These are phyloP conservation scores for Pandemis heparana DNA, from an alignment of 2,888 invertebrate species.

Conservation along the genomic window DNA sequence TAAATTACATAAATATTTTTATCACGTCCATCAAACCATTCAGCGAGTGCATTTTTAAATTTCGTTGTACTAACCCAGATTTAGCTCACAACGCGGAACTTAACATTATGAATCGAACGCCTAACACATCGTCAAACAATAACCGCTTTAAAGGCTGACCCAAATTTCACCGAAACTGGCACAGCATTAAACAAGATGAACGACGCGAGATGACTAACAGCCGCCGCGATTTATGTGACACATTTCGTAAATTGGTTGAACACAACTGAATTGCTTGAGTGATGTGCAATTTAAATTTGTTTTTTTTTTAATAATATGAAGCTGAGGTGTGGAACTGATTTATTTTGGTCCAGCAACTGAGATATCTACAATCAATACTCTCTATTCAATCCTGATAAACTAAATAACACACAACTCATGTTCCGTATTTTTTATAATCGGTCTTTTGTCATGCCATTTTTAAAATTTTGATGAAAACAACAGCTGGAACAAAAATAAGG, in stretches of 20 bases:
- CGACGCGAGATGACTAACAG: constrained; percentile 37
- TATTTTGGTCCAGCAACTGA: not conserved
- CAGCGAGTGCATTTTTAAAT: constrained; percentile 4
- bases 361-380: too few relatives aligned
- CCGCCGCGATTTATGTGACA: constrained; percentile 41
- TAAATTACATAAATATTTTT: not conserved
- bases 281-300: constrained; percentile 21
- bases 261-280: constrained; percentile 33
- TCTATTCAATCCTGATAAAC: not conserved
- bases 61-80: constrained; percentile 27
- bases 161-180: constrained; percentile 58
- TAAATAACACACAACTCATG: not conserved
- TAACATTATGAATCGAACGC: constrained; percentile 31
- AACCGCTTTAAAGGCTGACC: constrained; percentile 69
- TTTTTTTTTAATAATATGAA: not conserved
- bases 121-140: constrained; percentile 55
- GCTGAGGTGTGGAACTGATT: not conserved
- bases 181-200: constrained; percentile 43
- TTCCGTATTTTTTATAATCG: too few relatives aligned
- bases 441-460: too few relatives aligned
- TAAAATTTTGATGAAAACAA: too few relatives aligned
- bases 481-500: too few relatives aligned
- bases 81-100: constrained; percentile 19
- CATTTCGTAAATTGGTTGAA: constrained; percentile 39
- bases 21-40: not conserved